Evolutionary conservation across 2,113 vertebrate genomes (phyloP).

Genomic region (Podarcis cretensis): DNA sequence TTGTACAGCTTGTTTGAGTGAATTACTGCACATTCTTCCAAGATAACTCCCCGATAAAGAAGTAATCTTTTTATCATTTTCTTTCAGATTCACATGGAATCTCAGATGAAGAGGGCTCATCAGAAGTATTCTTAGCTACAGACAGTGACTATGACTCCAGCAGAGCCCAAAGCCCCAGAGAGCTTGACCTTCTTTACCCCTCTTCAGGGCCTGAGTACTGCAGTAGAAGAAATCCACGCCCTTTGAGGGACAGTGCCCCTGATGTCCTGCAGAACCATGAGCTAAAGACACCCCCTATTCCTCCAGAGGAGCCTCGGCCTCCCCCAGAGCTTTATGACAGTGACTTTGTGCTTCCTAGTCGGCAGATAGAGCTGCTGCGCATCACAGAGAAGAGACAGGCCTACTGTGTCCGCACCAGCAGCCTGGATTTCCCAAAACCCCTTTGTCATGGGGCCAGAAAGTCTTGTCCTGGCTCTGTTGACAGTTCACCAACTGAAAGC

Average conservation of each 20-base stretch:
- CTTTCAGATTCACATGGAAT: constrained; percentile 78
- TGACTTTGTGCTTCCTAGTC: constrained; percentile 90
- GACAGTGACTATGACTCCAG: constrained; percentile 91
- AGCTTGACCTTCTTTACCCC: constrained; percentile 83
- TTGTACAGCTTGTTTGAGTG: not conserved
- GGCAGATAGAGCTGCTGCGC: constrained; percentile 89
- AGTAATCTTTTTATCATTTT: not conserved
- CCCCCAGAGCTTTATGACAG: constrained; percentile 83
- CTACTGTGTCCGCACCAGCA: constrained; percentile 89
- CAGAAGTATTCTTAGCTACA: constrained; percentile 89
- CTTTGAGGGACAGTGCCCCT: constrained; percentile 77
- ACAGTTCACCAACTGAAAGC: constrained; percentile 77
- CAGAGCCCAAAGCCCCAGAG: constrained; percentile 86
- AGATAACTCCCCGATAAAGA: accelerated
- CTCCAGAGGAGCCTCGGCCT: constrained; percentile 26
- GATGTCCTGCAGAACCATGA: constrained; percentile 86
- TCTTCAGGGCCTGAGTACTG: constrained; percentile 74
- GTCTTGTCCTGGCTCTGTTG: constrained; percentile 81
- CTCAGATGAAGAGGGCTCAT: constrained; percentile 89
- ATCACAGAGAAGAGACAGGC: constrained; percentile 92
- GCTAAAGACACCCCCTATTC: constrained; percentile 37
- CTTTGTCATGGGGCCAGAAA: constrained; percentile 70
- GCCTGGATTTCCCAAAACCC: constrained; percentile 86
- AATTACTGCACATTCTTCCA: too few relatives aligned
- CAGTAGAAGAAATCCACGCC: constrained; percentile 64